Conservation (phyloP, 2,797 vertebrate species). For the Acipenser oxyrinchus region DNA sequence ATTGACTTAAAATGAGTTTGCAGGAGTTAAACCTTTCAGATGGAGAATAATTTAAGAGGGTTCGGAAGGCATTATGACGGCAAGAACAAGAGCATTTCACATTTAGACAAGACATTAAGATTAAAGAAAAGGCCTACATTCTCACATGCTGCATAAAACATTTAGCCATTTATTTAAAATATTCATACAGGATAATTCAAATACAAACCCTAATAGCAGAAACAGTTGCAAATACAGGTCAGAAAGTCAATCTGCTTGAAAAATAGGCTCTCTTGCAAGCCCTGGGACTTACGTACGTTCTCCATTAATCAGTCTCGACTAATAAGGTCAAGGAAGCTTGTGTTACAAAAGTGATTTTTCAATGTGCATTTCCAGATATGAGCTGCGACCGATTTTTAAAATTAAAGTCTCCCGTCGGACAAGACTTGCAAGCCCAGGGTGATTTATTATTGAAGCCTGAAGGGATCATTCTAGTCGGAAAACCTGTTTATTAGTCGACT, state of each 20-base stretch:
- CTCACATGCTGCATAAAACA: conserved; percentile 18
- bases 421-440: conserved; percentile 15
- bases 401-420: conserved; percentile 30
- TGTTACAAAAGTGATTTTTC: neutral
- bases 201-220: conserved; percentile 14
- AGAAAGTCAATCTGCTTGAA: neutral
- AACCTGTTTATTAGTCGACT: neutral
- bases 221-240: conserved; percentile 23
- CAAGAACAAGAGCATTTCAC: conserved; percentile 9
- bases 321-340: neutral
- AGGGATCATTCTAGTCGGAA: neutral
- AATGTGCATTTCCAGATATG: neutral
- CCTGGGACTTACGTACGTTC: neutral
- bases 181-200: conserved; percentile 19
- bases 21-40: conserved; percentile 24
- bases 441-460: neutral
- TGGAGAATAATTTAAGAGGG: conserved; percentile 23
- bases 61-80: conserved; percentile 18
- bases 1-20: conserved; percentile 33
- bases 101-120: conserved; percentile 3
- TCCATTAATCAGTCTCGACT: conserved; percentile 2
- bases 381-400: neutral
- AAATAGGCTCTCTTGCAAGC: neutral
- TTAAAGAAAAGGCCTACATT: conserved; percentile 4
- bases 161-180: conserved; percentile 24